Evolutionary conservation across 2,888 invertebrate species (phyloP).

Genomic region (Amblyjoppa fuscipennis): DNA sequence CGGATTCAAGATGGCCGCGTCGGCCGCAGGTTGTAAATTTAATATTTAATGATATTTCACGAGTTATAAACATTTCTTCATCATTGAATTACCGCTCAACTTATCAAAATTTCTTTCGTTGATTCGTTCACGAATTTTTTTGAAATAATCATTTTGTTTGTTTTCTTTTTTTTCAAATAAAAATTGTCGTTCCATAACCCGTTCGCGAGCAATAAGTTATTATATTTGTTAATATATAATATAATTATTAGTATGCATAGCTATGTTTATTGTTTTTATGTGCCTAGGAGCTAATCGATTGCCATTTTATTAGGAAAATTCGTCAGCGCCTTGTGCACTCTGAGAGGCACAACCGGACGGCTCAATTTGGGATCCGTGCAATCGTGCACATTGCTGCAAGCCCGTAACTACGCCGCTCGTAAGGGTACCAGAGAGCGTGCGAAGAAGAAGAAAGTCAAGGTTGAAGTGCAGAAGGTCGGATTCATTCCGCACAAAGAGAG

Average conservation of each 20-base stretch:
- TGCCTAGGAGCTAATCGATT: neutral
- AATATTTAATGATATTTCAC: neutral
- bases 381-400: constrained; percentile 73
- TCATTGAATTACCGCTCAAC: neutral
- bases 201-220: neutral
- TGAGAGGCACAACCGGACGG: constrained; percentile 30
- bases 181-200: neutral
- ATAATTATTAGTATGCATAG: neutral
- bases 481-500: constrained; percentile 91
- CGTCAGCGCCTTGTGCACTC: constrained; percentile 39
- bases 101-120: neutral
- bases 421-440: constrained; percentile 93
- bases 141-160: neutral
- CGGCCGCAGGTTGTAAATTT: constrained; percentile 47
- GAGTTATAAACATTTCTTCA: constrained; percentile 6
- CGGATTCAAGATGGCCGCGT: constrained; percentile 55
- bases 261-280: neutral
- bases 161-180: neutral
- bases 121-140: neutral
- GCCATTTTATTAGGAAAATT: constrained; percentile 53
- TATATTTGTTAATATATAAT: neutral
- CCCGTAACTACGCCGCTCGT: constrained; percentile 90
- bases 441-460: constrained; percentile 91
- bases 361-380: constrained; percentile 54
- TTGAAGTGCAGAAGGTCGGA: constrained; percentile 91